phyloP scores from a whole-genome alignment of 2,888 invertebrate species.

The Mystacides longicornis region DNA sequence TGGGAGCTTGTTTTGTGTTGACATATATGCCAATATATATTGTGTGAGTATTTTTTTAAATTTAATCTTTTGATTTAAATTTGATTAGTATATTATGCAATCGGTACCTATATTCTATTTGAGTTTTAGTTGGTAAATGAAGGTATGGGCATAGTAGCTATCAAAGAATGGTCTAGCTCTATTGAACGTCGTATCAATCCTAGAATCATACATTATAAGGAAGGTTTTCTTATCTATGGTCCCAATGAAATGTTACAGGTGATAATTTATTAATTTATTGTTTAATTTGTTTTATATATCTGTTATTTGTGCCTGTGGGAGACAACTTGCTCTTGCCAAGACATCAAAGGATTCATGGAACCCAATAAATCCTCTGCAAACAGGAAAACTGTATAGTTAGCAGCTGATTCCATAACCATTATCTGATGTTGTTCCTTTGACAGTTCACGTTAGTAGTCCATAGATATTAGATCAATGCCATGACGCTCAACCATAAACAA shows the following conservation, averaged over 20 bases:
- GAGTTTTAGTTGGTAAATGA: conserved; percentile 37
- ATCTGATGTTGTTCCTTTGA: too few species aligned
- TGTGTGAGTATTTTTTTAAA: conserved; percentile 30
- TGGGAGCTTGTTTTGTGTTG: conserved; percentile 40
- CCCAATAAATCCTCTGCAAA: too few species aligned
- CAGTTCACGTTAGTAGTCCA: too few species aligned
- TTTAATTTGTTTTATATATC: too few species aligned
- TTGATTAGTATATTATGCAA: neutral
- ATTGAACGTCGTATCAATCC: conserved; percentile 31
- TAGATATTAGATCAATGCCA: too few species aligned
- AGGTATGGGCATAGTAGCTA: conserved; percentile 38
- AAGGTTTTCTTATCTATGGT: conserved; percentile 40
- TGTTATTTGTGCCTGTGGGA: too few species aligned
- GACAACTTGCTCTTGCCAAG: too few species aligned
- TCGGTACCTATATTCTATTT: conserved; percentile 10
- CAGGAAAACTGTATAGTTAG: too few species aligned
- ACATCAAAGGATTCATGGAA: too few species aligned
- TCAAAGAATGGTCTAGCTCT: conserved; percentile 37
- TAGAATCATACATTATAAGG: conserved; percentile 36
- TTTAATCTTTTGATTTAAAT: neutral
- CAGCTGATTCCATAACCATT: too few species aligned
- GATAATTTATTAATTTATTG: conserved; percentile 17
- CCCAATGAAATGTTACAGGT: conserved; percentile 37
- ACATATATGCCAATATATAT: conserved; percentile 35
- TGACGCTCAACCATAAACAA: too few species aligned